phyloP scores from a whole-genome alignment of 2,113 vertebrate species.

The Proteles cristata region DNA sequence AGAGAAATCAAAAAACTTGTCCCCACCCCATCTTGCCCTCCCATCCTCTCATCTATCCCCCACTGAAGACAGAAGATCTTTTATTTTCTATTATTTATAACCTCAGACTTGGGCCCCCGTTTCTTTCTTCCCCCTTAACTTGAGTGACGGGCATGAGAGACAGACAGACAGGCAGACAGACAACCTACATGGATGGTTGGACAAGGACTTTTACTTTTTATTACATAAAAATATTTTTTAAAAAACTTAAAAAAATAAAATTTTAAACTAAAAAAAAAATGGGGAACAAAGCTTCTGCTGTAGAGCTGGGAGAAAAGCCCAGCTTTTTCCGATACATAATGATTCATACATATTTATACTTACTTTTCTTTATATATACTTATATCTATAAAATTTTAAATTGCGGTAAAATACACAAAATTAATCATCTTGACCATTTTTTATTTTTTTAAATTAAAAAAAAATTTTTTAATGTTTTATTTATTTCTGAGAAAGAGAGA shows the following conservation, averaged over 20 bases:
- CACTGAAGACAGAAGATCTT: constrained; percentile 81
- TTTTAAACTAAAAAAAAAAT: constrained; percentile 78
- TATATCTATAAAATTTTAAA: not conserved
- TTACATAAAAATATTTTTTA: constrained; percentile 85
- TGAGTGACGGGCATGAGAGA: constrained; percentile 72
- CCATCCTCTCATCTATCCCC: constrained; percentile 65
- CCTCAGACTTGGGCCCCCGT: constrained; percentile 77
- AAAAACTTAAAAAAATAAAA: constrained; percentile 85
- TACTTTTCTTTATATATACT: not conserved
- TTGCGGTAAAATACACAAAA: not conserved
- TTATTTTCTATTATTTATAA: constrained; percentile 87
- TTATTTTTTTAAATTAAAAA: not conserved
- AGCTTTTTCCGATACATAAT: not conserved
- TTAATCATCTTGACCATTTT: not conserved
- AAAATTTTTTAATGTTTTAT: too few species aligned
- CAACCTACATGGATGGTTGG: constrained; percentile 73
- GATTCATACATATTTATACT: not conserved
- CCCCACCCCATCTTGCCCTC: constrained; percentile 69
- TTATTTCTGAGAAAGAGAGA: too few species aligned
- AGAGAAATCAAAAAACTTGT: not conserved
- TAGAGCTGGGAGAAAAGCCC: not conserved
- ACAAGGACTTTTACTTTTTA: constrained; percentile 87
- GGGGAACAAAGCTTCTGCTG: not conserved
- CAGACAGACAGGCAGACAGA: constrained; percentile 74
- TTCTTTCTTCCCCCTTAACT: constrained; percentile 77